Percentiles rank a stretch among this genome's conserved stretches.
These are phyloP conservation scores for Gulo gulo DNA, from an alignment of 2,113 vertebrate species.

Conservation along the genomic window DNA sequence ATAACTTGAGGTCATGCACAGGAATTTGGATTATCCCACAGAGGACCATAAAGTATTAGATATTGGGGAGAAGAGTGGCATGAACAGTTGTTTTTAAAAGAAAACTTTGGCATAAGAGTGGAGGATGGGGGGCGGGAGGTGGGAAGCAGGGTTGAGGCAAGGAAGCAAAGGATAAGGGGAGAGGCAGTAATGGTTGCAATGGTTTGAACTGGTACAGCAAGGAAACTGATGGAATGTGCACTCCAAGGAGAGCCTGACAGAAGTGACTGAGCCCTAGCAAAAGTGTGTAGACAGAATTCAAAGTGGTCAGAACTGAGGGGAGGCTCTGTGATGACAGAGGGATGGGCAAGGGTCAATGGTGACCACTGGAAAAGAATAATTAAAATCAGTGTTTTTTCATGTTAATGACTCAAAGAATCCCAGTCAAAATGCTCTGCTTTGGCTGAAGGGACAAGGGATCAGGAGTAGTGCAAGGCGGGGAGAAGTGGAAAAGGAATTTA, in stretches of 20 bases:
- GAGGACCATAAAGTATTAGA: not conserved
- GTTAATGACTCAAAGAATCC: not conserved
- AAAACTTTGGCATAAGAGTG: not conserved
- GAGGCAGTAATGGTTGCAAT: not conserved
- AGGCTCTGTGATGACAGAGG: not conserved
- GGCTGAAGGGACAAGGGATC: not conserved
- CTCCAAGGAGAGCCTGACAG: not conserved
- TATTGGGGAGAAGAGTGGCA: not conserved
- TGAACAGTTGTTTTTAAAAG: not conserved
- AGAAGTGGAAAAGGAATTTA: constrained; percentile 7
- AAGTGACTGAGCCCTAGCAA: not conserved
- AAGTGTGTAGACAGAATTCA: not conserved
- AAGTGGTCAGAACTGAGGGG: not conserved
- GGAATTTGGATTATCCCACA: not conserved
- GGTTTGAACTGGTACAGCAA: not conserved
- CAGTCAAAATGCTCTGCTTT: not conserved
- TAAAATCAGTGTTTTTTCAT: not conserved
- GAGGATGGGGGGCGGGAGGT: not conserved
- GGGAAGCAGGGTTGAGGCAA: not conserved
- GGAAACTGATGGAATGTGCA: not conserved
- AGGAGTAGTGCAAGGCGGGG: not conserved
- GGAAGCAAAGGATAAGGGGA: not conserved
- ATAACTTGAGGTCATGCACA: not conserved
- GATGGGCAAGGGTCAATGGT: not conserved
- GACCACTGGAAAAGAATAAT: not conserved